Percentiles rank a stretch among this genome's conserved stretches.
Conservation (phyloP, 1,140 invertebrate genomes). For the Cryptotermes secundus region DNA sequence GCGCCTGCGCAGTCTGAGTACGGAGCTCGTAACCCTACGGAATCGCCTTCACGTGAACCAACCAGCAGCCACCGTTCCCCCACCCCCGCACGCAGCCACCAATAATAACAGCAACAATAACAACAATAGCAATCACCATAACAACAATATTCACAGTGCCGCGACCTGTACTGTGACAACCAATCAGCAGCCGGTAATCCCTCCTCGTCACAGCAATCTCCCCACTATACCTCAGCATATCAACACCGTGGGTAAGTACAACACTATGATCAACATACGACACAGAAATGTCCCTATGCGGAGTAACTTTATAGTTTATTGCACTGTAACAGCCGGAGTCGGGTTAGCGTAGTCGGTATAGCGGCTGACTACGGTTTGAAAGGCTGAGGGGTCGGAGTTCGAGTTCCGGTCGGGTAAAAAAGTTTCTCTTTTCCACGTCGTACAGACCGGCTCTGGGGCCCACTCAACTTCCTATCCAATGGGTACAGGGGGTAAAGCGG, state of each 20-base stretch:
- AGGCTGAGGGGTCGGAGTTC: too few relatives aligned
- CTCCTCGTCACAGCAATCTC: neutral
- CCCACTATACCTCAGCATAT: neutral
- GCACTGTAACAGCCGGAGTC: too few relatives aligned
- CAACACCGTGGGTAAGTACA: neutral
- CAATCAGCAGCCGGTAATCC: neutral
- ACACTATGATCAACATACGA: too few relatives aligned
- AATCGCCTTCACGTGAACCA: constrained; percentile 74
- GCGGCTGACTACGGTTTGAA: too few relatives aligned
- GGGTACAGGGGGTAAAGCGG: too few relatives aligned
- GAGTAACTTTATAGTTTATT: too few relatives aligned
- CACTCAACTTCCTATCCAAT: too few relatives aligned
- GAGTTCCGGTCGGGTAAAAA: too few relatives aligned
- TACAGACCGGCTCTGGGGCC: too few relatives aligned
- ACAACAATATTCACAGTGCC: constrained; percentile 7
- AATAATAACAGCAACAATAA: constrained; percentile 32
- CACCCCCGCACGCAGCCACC: constrained; percentile 36
- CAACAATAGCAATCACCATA: constrained; percentile 32
- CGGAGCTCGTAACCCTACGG: constrained; percentile 83
- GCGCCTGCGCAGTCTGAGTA: constrained; percentile 81
- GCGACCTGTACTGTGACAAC: neutral
- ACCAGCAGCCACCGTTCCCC: constrained; percentile 51
- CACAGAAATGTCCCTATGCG: too few relatives aligned
- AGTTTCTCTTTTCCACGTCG: too few relatives aligned
- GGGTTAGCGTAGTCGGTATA: too few relatives aligned